These are phyloP conservation scores for Sminthurides aquaticus DNA, from an alignment of 2,888 invertebrate genomes.

Conservation along the genomic window DNA sequence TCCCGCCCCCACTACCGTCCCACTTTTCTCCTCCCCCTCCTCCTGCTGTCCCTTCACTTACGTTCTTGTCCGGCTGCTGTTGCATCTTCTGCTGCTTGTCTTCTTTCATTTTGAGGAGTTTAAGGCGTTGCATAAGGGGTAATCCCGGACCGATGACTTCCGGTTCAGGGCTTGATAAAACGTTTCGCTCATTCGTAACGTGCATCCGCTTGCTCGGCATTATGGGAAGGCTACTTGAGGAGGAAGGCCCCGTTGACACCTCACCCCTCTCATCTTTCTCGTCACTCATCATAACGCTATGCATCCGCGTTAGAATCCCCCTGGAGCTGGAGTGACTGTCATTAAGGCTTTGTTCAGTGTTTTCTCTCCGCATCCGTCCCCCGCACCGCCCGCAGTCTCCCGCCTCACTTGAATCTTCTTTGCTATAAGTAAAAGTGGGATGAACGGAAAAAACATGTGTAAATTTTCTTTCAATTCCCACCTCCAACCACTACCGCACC, in stretches of 20 bases:
- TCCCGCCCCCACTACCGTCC: too few species aligned
- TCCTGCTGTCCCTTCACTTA: constrained; percentile 41
- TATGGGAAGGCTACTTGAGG: constrained; percentile 20
- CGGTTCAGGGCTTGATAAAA: constrained; percentile 12
- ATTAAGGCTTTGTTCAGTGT: neutral
- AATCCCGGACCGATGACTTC: constrained; percentile 72
- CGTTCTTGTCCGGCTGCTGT: constrained; percentile 52
- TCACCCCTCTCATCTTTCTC: constrained; percentile 35
- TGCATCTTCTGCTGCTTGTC: constrained; percentile 55
- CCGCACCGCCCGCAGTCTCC: constrained; percentile 7
- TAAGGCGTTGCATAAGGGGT: constrained; percentile 66
- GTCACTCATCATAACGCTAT: constrained; percentile 59
- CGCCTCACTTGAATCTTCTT: constrained; percentile 43
- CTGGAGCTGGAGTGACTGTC: constrained; percentile 45
- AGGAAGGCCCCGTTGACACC: constrained; percentile 31
- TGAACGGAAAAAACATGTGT: constrained; percentile 7
- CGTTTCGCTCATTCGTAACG: constrained; percentile 20
- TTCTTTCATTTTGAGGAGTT: constrained; percentile 77
- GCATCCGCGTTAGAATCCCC: constrained; percentile 64
- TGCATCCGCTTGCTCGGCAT: constrained; percentile 19
- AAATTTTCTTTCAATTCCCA: too few species aligned
- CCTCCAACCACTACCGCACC: too few species aligned
- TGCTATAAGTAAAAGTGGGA: too few species aligned
- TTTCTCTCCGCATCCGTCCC: neutral
- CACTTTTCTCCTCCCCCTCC: constrained; percentile 44